Evolutionary conservation across 2,888 invertebrate species (phyloP).

Genomic region (Cheilosia urbana): DNA sequence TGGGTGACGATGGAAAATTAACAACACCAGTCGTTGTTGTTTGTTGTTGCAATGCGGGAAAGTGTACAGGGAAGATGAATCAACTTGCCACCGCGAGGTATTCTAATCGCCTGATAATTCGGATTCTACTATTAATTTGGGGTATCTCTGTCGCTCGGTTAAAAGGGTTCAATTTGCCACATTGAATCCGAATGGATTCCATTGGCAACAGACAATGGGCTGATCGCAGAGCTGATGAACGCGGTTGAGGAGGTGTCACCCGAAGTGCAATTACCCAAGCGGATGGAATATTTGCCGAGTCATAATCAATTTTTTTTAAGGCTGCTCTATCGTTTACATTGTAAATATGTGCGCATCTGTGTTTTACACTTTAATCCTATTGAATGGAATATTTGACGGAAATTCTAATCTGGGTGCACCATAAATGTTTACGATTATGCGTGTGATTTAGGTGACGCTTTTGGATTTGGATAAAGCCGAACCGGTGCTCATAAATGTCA

Average conservation of each 20-base stretch:
- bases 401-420: conserved; percentile 76
- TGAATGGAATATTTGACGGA: conserved; percentile 68
- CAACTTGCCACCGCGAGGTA: conserved; percentile 59
- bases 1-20: conserved; percentile 35
- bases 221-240: conserved; percentile 29
- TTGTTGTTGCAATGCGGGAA: background rate
- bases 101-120: conserved; percentile 75
- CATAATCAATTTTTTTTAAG: conserved; percentile 57
- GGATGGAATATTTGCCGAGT: conserved; percentile 68
- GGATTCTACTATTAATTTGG: conserved; percentile 74
- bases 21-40: conserved; percentile 52
- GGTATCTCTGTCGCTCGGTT: conserved; percentile 48
- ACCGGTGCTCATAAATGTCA: conserved; percentile 17
- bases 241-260: conserved; percentile 65
- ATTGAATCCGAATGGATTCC: conserved; percentile 37
- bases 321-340: conserved; percentile 2
- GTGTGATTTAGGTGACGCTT: conserved; percentile 58
- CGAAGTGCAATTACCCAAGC: conserved; percentile 47
- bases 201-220: conserved; percentile 27
- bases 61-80: conserved; percentile 13
- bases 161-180: conserved; percentile 70
- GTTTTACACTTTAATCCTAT: conserved; percentile 73
- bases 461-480: conserved; percentile 14
- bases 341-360: conserved; percentile 65
- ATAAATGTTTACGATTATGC: conserved; percentile 84